Percentiles rank a stretch among this genome's conserved stretches.
These are phyloP conservation scores for Himalopsyche kuldschensis DNA, from an alignment of 2,888 invertebrate genomes.

Conservation along the genomic window DNA sequence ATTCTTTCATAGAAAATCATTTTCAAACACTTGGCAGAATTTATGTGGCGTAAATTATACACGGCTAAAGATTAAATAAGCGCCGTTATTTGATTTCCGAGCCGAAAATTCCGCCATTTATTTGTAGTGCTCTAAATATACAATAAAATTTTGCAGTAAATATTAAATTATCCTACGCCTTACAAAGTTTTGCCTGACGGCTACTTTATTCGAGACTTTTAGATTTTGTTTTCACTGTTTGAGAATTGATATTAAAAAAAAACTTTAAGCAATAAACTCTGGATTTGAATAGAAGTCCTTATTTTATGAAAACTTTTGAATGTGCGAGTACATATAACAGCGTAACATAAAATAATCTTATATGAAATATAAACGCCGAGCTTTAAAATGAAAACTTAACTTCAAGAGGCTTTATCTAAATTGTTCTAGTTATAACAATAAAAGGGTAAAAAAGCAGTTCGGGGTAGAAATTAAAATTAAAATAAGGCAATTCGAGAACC, in stretches of 20 bases:
- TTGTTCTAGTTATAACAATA: constrained; percentile 5
- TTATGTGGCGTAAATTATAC: neutral
- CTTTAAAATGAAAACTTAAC: neutral
- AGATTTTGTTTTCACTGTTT: neutral
- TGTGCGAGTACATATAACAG: neutral
- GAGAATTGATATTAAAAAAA: neutral
- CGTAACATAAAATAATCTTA: neutral
- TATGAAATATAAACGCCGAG: neutral
- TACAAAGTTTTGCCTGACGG: neutral
- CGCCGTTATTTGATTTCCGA: neutral
- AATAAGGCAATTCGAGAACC: neutral
- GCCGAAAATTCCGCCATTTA: neutral
- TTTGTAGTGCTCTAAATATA: neutral
- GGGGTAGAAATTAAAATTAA: neutral
- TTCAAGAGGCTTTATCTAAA: constrained; percentile 9
- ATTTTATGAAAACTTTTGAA: neutral
- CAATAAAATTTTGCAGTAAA: neutral
- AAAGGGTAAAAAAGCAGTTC: constrained; percentile 9
- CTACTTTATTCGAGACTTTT: neutral
- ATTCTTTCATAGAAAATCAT: neutral
- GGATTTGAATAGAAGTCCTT: neutral
- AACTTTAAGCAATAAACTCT: neutral
- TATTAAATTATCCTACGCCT: neutral
- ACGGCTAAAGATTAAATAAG: neutral
- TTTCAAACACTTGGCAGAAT: neutral